These are phyloP conservation scores for Neria commutata DNA, from an alignment of 2,888 invertebrate genomes.

Conservation along the genomic window DNA sequence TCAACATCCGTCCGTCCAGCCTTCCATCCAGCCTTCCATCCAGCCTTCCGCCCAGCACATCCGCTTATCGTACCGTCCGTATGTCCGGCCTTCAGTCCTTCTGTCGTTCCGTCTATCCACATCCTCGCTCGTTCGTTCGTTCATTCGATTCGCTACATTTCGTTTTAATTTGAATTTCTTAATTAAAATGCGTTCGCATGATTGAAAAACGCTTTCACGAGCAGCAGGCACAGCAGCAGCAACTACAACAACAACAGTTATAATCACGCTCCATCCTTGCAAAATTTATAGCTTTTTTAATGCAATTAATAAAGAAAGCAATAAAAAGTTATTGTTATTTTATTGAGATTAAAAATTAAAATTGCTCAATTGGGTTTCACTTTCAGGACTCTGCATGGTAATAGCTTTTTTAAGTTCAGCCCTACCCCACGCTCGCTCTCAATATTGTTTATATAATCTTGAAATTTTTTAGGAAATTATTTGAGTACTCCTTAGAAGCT, in stretches of 20 bases:
- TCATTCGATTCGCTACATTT: slow-evolving; percentile 49
- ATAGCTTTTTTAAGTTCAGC: too few relatives aligned
- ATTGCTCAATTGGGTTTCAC: not conserved
- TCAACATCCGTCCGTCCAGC: not conserved
- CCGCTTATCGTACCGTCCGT: not conserved
- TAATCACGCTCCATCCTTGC: too few relatives aligned
- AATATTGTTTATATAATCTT: too few relatives aligned
- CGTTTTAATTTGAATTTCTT: slow-evolving; percentile 52
- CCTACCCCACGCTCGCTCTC: too few relatives aligned
- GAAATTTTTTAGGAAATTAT: too few relatives aligned
- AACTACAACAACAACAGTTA: too few relatives aligned
- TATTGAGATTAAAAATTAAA: slow-evolving; percentile 1
- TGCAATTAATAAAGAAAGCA: not conserved
- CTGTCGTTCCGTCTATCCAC: too few relatives aligned
- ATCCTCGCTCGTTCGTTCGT: slow-evolving; percentile 43
- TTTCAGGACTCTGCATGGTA: too few relatives aligned
- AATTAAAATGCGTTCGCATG: slow-evolving; percentile 52
- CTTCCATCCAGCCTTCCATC: not conserved
- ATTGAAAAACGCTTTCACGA: slow-evolving; percentile 24
- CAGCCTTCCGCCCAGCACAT: too few relatives aligned
- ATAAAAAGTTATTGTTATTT: not conserved
- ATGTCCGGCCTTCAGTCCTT: not conserved
- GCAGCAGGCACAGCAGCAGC: too few relatives aligned
- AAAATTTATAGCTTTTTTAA: too few relatives aligned
- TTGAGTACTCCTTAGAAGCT: too few relatives aligned